phyloP scores from a whole-genome alignment of 92 coral and sea anemone genomes.

The Porites rus region DNA sequence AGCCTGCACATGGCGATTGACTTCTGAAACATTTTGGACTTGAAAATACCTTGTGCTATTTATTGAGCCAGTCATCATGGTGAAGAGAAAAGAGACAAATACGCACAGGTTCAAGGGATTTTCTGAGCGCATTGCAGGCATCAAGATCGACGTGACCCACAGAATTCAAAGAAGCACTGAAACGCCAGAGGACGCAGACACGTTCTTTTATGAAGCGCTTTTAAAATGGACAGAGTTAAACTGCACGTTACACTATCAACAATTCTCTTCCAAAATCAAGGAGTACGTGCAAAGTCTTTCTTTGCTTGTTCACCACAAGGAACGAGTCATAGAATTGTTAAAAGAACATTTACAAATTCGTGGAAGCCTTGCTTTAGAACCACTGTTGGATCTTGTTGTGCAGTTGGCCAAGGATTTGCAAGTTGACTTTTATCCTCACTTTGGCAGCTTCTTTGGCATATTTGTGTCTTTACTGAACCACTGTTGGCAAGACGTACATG shows the following conservation, averaged over 20 bases:
- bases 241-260: constrained; percentile 92
- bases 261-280: constrained; percentile 65
- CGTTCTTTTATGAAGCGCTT: constrained; percentile 86
- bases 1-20: constrained; percentile 29
- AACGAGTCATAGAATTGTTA: constrained; percentile 65
- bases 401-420: constrained; percentile 91
- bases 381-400: constrained; percentile 84
- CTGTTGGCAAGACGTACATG: constrained; percentile 76
- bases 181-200: constrained; percentile 92
- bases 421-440: constrained; percentile 84
- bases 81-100: constrained; percentile 76
- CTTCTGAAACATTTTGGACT: not conserved
- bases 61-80: constrained; percentile 44
- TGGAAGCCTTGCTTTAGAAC: constrained; percentile 73
- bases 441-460: constrained; percentile 76
- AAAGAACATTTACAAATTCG: constrained; percentile 73
- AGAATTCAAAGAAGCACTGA: constrained; percentile 80
- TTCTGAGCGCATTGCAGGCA: constrained; percentile 90
- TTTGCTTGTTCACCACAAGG: constrained; percentile 85
- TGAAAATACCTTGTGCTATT: not conserved
- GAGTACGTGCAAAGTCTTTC: constrained; percentile 86
- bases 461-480: constrained; percentile 67
- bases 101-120: constrained; percentile 91
- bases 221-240: constrained; percentile 91
- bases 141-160: constrained; percentile 87